phyloP scores from a whole-genome alignment of 1,140 invertebrate species.

The Drosophila ambigua region DNA sequence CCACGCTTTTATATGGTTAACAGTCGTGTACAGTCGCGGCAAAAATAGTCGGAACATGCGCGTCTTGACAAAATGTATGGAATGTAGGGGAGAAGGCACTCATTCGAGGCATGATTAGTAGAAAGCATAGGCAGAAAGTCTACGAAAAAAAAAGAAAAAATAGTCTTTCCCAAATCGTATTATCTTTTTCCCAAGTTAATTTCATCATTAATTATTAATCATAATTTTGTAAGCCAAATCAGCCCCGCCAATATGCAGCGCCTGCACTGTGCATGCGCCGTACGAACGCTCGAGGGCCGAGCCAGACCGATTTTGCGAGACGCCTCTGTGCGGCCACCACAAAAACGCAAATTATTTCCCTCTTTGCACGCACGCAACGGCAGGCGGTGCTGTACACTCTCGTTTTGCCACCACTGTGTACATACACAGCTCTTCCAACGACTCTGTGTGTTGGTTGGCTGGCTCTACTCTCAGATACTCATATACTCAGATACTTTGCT shows the following conservation, averaged over 20 bases:
- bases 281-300: slow-evolving; percentile 17
- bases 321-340: slow-evolving; percentile 56
- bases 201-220: too few species aligned
- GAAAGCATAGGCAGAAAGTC: slow-evolving; percentile 12
- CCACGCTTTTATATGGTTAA: slow-evolving; percentile 75
- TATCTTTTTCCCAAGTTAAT: too few species aligned
- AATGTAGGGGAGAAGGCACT: too few species aligned
- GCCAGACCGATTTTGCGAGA: slow-evolving; percentile 22
- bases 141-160: background rate
- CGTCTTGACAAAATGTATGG: slow-evolving; percentile 30
- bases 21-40: slow-evolving; percentile 73
- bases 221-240: background rate
- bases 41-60: slow-evolving; percentile 74
- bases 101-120: background rate
- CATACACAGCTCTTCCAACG: slow-evolving; percentile 28
- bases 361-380: slow-evolving; percentile 34
- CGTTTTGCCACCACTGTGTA: slow-evolving; percentile 66
- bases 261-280: slow-evolving; percentile 70
- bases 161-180: background rate
- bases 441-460: slow-evolving; percentile 60
- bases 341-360: slow-evolving; percentile 68
- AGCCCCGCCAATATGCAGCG: slow-evolving; percentile 53
- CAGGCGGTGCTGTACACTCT: slow-evolving; percentile 37
- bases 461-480: slow-evolving; percentile 46
- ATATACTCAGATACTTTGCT: slow-evolving; percentile 65